Evolutionary conservation across 92 coral and sea anemone species (phyloP), one percentile per base, ranked within the genome.

Genomic region (Epizoanthus ramosus): DNA sequence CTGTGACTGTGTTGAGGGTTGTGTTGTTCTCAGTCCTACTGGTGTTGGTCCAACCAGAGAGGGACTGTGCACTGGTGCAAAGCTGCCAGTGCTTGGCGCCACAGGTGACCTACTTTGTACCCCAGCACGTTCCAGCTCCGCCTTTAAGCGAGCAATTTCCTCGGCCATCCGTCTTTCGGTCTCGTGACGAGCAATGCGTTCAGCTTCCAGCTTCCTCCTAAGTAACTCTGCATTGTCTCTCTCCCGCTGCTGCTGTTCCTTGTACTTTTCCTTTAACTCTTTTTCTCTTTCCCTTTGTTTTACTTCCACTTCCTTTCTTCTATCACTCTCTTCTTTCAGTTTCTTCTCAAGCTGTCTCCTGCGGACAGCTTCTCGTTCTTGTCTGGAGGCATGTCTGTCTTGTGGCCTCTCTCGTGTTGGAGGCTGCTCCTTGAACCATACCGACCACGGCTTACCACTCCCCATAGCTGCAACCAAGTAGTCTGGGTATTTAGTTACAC

Each of bases 381-480:
- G 93, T 24, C 97, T 87, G 63, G 97, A 90, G 73, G 83, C 91
- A 33, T 87, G 87, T 63, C 93, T 85, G 74, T 93, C 94, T 43
- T 89, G 92, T 19, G 93, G 92, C 43, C 91, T 79, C 82, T 85
- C 84, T 54, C 92, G 83, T 31, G 76, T 57, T 21, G 88, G 91
- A 84, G 97, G 91, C 63, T 83, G 63, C 7, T 83, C 88, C 12
- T 60, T 83, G 74, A 93, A 91, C 94, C 94, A 88, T 91, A 89
- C 72, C 0, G 94, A 86, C 97, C 97, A 91, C 3, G 94, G 94
- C 63, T 81, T 54, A 54, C 85, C 69, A 13, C 80, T 58, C 8
- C 89, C 90, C n/a, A 81, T 43, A 63, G 90, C 92, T 89, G 39
- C 37, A 66, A 23, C 22, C 18, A 63, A 21, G 54, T 50, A 21